phyloP scores from a whole-genome alignment of 2,888 invertebrate species.

The Cyaniris semiargus region DNA sequence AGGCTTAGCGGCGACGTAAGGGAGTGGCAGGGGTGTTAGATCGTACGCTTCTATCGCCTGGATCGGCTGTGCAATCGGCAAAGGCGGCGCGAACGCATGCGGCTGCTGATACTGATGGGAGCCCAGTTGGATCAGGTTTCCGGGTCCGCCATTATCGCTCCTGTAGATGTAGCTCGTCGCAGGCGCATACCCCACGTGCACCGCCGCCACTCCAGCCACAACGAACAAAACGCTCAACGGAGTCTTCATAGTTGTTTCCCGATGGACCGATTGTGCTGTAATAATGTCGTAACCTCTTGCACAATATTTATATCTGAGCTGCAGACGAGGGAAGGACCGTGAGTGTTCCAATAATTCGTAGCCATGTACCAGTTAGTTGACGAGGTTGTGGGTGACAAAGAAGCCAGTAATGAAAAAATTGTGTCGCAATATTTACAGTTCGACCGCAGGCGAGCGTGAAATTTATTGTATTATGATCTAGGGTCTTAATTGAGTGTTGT shows the following conservation, averaged over 20 bases:
- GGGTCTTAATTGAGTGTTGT: background rate
- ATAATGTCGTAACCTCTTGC: slow-evolving; percentile 71
- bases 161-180: slow-evolving; percentile 80
- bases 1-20: slow-evolving; percentile 63
- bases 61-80: slow-evolving; percentile 55
- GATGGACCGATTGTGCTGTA: slow-evolving; percentile 59
- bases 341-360: slow-evolving; percentile 61
- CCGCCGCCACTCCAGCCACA: slow-evolving; percentile 53
- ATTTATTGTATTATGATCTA: slow-evolving; percentile 49
- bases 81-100: slow-evolving; percentile 55
- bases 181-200: slow-evolving; percentile 67
- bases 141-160: slow-evolving; percentile 73
- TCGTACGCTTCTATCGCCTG: slow-evolving; percentile 59
- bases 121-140: slow-evolving; percentile 68
- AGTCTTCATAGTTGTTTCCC: slow-evolving; percentile 65
- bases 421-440: slow-evolving; percentile 55
- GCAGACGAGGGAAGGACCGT: slow-evolving; percentile 66
- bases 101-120: slow-evolving; percentile 60
- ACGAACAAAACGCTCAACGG: slow-evolving; percentile 55
- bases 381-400: slow-evolving; percentile 77
- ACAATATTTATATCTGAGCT: slow-evolving; percentile 75
- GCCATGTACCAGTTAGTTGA: slow-evolving; percentile 74
- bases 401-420: slow-evolving; percentile 64
- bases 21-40: slow-evolving; percentile 59
- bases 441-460: slow-evolving; percentile 63